phyloP scores from a whole-genome alignment of 2,888 invertebrate species.

The Cactoblastis cactorum region DNA sequence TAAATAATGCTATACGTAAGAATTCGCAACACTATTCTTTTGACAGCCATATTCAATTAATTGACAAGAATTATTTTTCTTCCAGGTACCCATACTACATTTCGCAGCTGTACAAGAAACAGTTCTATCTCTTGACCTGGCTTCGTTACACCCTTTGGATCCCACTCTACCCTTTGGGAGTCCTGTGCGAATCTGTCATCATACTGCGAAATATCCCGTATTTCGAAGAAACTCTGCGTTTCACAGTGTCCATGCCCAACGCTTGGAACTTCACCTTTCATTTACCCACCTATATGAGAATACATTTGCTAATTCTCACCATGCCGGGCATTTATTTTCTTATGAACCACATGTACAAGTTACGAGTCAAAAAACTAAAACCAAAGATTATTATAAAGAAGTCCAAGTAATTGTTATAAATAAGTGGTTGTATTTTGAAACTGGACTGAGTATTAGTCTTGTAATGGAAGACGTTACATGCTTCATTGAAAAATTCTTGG shows the following conservation, averaged over 20 bases:
- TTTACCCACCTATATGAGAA: constrained; percentile 87
- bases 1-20: too few species aligned
- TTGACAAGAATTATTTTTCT: constrained; percentile 21
- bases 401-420: constrained; percentile 41
- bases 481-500: too few species aligned
- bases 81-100: constrained; percentile 96
- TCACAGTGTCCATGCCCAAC: constrained; percentile 89
- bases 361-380: constrained; percentile 83
- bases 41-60: too few species aligned
- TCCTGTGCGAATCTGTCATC: constrained; percentile 91
- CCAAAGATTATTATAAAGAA: constrained; percentile 67
- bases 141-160: constrained; percentile 96
- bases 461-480: too few species aligned
- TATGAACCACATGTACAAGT: constrained; percentile 91
- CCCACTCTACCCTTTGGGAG: constrained; percentile 93
- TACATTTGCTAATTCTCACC: constrained; percentile 87
- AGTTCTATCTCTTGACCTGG: constrained; percentile 91
- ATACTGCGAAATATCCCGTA: constrained; percentile 91
- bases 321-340: constrained; percentile 88
- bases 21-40: too few species aligned
- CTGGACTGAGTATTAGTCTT: constrained; percentile 1
- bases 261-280: constrained; percentile 91
- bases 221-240: constrained; percentile 90
- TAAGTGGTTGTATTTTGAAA: constrained; percentile 1
- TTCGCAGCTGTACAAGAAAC: constrained; percentile 85